Percentiles rank a stretch among this genome's conserved stretches.
Conservation (phyloP, 2,113 vertebrate genomes). For the Dipodomys ordii region DNA sequence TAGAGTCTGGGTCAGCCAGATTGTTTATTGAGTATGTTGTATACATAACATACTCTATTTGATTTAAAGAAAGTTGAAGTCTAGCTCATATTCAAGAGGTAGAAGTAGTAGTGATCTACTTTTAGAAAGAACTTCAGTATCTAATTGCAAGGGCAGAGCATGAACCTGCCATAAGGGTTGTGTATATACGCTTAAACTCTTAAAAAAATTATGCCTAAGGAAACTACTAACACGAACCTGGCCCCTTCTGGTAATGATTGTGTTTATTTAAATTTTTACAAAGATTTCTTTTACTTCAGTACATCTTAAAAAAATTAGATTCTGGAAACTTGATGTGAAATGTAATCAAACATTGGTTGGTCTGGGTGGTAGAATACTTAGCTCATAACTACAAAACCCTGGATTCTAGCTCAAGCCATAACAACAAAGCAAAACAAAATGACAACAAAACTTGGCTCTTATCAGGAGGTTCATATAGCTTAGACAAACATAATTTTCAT, state of each 20-base stretch:
- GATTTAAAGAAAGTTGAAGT: slow-evolving; percentile 22
- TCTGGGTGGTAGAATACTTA: neutral
- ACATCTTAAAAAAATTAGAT: neutral
- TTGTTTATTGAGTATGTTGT: slow-evolving; percentile 28
- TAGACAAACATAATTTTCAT: neutral
- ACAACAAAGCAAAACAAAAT: neutral
- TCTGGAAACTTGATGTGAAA: slow-evolving; percentile 21
- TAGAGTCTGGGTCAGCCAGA: neutral
- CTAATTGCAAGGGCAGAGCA: neutral
- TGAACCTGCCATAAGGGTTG: neutral
- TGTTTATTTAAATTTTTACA: neutral
- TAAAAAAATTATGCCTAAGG: neutral
- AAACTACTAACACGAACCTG: slow-evolving; percentile 25
- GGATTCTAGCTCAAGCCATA: neutral
- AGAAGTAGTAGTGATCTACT: neutral
- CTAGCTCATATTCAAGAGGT: neutral
- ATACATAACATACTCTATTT: neutral
- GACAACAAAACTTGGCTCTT: neutral
- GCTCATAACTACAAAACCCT: too few relatives aligned
- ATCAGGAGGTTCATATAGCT: neutral
- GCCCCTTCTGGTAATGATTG: neutral
- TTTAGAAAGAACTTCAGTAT: neutral
- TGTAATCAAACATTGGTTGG: neutral
- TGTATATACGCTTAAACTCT: neutral
- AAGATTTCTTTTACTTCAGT: neutral